phyloP scores from a whole-genome alignment of 2,113 vertebrate species.

The Lagenorhynchus albirostris region DNA sequence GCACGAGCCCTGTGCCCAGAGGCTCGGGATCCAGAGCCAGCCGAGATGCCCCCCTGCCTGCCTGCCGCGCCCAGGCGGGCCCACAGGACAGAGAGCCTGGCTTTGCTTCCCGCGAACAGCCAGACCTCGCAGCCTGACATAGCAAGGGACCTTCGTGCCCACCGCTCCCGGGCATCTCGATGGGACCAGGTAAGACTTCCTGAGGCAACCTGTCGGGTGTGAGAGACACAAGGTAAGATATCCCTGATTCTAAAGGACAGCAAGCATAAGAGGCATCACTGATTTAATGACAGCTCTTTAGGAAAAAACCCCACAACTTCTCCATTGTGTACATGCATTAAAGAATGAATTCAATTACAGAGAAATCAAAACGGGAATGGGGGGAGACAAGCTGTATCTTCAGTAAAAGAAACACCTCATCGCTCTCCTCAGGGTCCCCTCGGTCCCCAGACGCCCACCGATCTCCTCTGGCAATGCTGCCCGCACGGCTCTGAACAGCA shows the following conservation, averaged over 20 bases:
- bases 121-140: neutral
- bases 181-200: neutral
- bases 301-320: neutral
- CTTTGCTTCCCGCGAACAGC: neutral
- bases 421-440: neutral
- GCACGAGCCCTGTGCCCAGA: neutral
- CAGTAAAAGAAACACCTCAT: neutral
- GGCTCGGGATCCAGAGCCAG: neutral
- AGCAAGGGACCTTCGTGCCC: too few relatives aligned
- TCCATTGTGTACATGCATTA: neutral
- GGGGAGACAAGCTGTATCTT: neutral
- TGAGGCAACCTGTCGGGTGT: neutral
- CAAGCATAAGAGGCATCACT: too few relatives aligned
- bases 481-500: neutral
- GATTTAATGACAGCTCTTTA: neutral
- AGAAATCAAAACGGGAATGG: neutral
- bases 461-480: neutral
- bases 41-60: too few relatives aligned
- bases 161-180: neutral
- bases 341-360: neutral
- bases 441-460: too few relatives aligned
- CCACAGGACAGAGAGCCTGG: too few relatives aligned
- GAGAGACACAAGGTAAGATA: neutral
- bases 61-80: too few relatives aligned
- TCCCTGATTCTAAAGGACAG: neutral